phyloP scores from a whole-genome alignment of 2,113 vertebrate species.

The Thalassoma bifasciatum region DNA sequence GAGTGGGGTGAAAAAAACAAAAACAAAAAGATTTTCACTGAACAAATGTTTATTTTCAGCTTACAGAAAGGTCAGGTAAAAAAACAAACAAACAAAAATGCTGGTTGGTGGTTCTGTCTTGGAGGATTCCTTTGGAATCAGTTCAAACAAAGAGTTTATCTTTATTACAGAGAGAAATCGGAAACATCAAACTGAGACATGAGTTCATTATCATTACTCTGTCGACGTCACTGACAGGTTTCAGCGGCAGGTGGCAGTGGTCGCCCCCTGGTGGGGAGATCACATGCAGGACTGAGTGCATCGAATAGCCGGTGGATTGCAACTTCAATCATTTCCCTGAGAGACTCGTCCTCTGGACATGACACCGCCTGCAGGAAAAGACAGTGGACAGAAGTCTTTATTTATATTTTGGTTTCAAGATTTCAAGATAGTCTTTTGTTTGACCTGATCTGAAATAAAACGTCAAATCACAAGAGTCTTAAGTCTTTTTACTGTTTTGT shows the following conservation, averaged over 20 bases:
- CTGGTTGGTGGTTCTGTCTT: too few relatives aligned
- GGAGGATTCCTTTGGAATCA: constrained; percentile 58
- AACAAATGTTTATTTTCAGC: too few relatives aligned
- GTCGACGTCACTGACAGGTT: not conserved
- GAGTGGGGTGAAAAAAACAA: too few relatives aligned
- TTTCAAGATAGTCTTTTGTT: too few relatives aligned
- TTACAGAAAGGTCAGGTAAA: too few relatives aligned
- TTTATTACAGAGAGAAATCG: constrained; percentile 8
- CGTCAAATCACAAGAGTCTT: too few relatives aligned
- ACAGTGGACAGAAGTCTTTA: constrained; percentile 21
- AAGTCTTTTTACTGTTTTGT: too few relatives aligned
- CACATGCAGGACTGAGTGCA: constrained; percentile 85
- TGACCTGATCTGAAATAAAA: too few relatives aligned
- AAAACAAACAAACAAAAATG: too few relatives aligned
- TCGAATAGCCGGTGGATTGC: constrained; percentile 92
- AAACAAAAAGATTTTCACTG: too few relatives aligned
- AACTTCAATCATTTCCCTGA: constrained; percentile 92
- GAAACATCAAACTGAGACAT: not conserved
- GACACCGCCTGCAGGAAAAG: constrained; percentile 83
- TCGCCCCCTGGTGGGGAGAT: constrained; percentile 3
- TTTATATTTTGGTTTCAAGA: too few relatives aligned
- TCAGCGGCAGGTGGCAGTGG: too few relatives aligned
- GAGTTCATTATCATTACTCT: not conserved
- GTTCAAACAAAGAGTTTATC: constrained; percentile 34
- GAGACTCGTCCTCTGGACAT: constrained; percentile 89